These are phyloP conservation scores for Prionailurus bengalensis DNA, from an alignment of 2,113 vertebrate species.

Conservation along the genomic window DNA sequence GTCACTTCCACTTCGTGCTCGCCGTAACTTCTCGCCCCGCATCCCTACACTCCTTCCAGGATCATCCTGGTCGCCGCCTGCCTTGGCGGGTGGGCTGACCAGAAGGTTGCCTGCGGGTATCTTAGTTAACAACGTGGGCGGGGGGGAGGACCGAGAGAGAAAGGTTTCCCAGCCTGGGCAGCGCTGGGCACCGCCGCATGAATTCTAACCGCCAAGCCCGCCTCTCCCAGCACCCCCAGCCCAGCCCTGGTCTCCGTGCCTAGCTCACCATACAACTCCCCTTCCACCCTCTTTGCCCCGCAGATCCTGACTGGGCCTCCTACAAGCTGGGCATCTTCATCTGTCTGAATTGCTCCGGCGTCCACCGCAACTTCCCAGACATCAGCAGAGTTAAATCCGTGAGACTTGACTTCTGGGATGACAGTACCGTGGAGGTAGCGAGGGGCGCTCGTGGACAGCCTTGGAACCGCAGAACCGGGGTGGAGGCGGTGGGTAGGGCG, in stretches of 20 bases:
- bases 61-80: background rate
- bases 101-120: background rate
- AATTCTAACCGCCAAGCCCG: background rate
- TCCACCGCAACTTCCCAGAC: constrained; percentile 92
- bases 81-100: background rate
- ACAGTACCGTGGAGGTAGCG: constrained; percentile 92
- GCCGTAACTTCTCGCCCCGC: background rate
- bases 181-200: background rate
- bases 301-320: constrained; percentile 96
- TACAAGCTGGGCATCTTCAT: constrained; percentile 95
- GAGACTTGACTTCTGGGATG: constrained; percentile 95
- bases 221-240: accelerated
- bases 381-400: constrained; percentile 95
- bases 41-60: background rate
- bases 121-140: background rate
- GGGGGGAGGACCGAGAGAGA: background rate
- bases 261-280: background rate
- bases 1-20: background rate
- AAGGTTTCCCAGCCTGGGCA: background rate
- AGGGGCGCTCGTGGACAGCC: background rate
- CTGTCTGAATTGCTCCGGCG: constrained; percentile 94
- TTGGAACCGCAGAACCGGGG: background rate
- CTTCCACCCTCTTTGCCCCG: background rate
- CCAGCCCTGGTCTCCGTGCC: background rate
- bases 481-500: background rate